These are phyloP conservation scores for Phenganax marumi DNA, from an alignment of 92 coral and sea anemone genomes.

Conservation along the genomic window DNA sequence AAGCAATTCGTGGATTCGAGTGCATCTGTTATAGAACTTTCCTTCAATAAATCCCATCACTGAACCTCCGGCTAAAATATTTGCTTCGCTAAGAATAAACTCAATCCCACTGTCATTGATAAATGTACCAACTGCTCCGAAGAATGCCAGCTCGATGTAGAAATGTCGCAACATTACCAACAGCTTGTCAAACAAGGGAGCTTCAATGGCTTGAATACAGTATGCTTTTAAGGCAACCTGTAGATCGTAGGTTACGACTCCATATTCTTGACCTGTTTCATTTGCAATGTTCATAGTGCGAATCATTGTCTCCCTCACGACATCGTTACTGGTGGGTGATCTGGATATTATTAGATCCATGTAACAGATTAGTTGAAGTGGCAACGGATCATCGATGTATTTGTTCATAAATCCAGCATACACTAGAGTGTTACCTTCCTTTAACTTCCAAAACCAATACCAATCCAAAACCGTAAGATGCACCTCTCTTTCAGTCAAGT, in stretches of 20 bases:
- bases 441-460: slow-evolving; percentile 9
- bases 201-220: slow-evolving; percentile 9
- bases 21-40: slow-evolving; percentile 17
- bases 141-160: slow-evolving; percentile 8
- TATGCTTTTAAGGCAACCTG: slow-evolving; percentile 13
- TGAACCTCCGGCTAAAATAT: background rate
- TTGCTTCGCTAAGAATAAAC: slow-evolving; percentile 6
- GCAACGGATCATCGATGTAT: slow-evolving; percentile 14
- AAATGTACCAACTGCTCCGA: slow-evolving; percentile 10
- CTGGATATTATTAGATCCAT: slow-evolving; percentile 18
- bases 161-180: slow-evolving; percentile 13
- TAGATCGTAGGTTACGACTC: slow-evolving; percentile 1
- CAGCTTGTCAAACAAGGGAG: slow-evolving; percentile 9
- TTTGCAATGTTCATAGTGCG: slow-evolving; percentile 4
- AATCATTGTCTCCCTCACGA: slow-evolving; percentile 24
- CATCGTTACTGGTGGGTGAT: slow-evolving; percentile 12
- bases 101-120: background rate
- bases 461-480: background rate
- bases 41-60: slow-evolving; percentile 1
- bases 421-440: slow-evolving; percentile 16
- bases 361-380: slow-evolving; percentile 15
- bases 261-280: slow-evolving; percentile 16
- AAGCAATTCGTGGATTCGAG: slow-evolving; percentile 16
- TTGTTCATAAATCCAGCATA: slow-evolving; percentile 14
- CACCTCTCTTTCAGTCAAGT: background rate